These are phyloP conservation scores for Mandrillus leucophaeus DNA, from an alignment of 2,113 vertebrate genomes.

Conservation along the genomic window DNA sequence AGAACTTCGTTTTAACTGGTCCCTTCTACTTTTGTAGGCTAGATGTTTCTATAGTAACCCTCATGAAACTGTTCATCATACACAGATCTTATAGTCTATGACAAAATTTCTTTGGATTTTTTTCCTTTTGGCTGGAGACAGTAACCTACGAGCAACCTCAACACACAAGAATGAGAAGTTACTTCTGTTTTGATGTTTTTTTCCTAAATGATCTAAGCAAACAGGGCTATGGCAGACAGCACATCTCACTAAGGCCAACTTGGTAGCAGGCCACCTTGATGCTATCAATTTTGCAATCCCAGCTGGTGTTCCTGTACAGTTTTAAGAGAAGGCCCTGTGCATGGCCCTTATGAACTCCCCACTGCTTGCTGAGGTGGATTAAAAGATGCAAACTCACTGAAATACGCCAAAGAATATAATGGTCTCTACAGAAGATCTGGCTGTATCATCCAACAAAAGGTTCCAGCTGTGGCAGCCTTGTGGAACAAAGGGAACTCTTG, in stretches of 20 bases:
- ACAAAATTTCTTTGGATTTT: constrained; percentile 7
- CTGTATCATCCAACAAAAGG: constrained; percentile 81
- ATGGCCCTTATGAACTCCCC: constrained; percentile 79
- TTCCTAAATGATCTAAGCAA: constrained; percentile 52
- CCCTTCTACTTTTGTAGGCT: constrained; percentile 57
- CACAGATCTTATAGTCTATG: constrained; percentile 5
- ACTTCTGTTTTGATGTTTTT: constrained; percentile 67
- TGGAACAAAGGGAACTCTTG: constrained; percentile 82
- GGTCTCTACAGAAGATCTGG: constrained; percentile 80
- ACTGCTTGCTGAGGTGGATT: constrained; percentile 81
- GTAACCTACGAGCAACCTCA: constrained; percentile 42
- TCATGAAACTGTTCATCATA: constrained; percentile 43
- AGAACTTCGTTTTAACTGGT: constrained; percentile 64
- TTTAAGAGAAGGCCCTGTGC: constrained; percentile 77
- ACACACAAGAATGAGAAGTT: constrained; percentile 35
- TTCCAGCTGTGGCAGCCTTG: constrained; percentile 84
- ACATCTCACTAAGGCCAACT: constrained; percentile 51
- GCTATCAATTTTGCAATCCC: constrained; percentile 74
- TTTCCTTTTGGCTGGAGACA: constrained; percentile 23
- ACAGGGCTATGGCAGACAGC: constrained; percentile 24
- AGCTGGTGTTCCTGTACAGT: constrained; percentile 77
- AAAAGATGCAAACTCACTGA: constrained; percentile 85
- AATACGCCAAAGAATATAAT: constrained; percentile 84
- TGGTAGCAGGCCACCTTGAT: constrained; percentile 74
- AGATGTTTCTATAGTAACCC: constrained; percentile 45